These are phyloP conservation scores for Melipona quadrifasciata DNA, from an alignment of 1,140 invertebrate genomes.

Conservation along the genomic window DNA sequence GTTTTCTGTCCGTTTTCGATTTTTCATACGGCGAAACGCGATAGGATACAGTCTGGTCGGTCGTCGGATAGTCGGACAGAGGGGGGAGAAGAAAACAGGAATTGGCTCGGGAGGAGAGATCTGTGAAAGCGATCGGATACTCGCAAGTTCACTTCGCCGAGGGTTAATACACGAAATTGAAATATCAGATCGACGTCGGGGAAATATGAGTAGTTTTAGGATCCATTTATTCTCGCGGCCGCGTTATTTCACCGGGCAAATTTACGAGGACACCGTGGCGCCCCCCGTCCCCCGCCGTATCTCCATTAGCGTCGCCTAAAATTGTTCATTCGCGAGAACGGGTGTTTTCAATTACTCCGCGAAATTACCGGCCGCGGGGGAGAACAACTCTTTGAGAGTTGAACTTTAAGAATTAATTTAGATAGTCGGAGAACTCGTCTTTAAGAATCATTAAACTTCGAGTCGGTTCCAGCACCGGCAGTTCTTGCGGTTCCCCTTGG, in stretches of 20 bases:
- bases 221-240: slow-evolving; percentile 5
- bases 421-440: slow-evolving; percentile 15
- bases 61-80: neutral
- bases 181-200: slow-evolving; percentile 42
- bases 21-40: slow-evolving; percentile 14
- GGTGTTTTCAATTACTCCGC: slow-evolving; percentile 44
- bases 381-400: slow-evolving; percentile 6
- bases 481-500: neutral
- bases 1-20: slow-evolving; percentile 14
- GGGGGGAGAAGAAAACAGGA: slow-evolving; percentile 2
- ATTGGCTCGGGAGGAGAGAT: neutral
- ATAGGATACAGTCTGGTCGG: neutral
- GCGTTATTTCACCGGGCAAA: slow-evolving; percentile 24
- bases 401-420: slow-evolving; percentile 39
- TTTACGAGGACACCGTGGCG: slow-evolving; percentile 21
- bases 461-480: neutral
- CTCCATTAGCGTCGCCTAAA: slow-evolving; percentile 47
- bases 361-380: neutral
- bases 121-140: neutral
- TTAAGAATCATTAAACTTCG: slow-evolving; percentile 31
- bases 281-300: slow-evolving; percentile 30
- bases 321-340: slow-evolving; percentile 48
- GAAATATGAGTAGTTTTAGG: slow-evolving; percentile 33
- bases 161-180: slow-evolving; percentile 42
- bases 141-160: neutral